Evolutionary conservation across 2,113 vertebrate genomes (phyloP).

Genomic region (Rattus norvegicus): GRCr8 NC_086026.1:38591001-38591500

Average conservation of each 20-base stretch:
- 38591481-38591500: background rate
- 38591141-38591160: background rate
- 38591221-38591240: background rate
- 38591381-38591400: background rate
- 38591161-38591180: background rate
- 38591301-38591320: background rate
- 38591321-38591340: slow-evolving; percentile 6
- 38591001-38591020: background rate
- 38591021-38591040: background rate
- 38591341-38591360: background rate
- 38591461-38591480: background rate
- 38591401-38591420: background rate
- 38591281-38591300: background rate
- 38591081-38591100: background rate
- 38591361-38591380: background rate
- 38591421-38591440: background rate
- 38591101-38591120: background rate
- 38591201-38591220: background rate
- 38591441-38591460: too few species aligned
- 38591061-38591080: background rate
- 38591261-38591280: background rate
- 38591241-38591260: background rate
- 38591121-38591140: background rate
- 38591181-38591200: background rate
- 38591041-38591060: background rate